Base-by-base conservation (phyloP, 2,888 invertebrate genomes). In the Dione juno region DNA sequence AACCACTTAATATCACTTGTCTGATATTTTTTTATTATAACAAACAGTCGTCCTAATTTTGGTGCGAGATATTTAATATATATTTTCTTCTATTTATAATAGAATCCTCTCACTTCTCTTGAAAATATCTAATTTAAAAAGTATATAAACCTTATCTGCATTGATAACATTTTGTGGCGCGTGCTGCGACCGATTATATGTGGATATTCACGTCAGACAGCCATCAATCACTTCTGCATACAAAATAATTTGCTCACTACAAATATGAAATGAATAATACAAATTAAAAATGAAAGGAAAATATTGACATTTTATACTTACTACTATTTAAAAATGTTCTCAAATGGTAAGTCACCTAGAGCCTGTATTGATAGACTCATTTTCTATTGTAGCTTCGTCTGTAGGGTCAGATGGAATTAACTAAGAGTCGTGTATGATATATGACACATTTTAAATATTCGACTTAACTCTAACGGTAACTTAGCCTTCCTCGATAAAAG, bases 141-240 rank as follows among this genome's bases (percentile, higher is more conserved):
- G 16, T 48, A 48, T 10, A 50, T 19, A 11, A 50, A 50, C 5
- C 5, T 61, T n/a, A n/a, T 61, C n/a, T 45, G 61, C 61, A 16
- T 61, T 61, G 59, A n/a, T 59, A 43, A 43, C 28, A 11, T 45
- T 43, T 45, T 61, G 45, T 61, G 45, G 61, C 35, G 28, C 61
- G 61, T 45, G 45, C 35, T 61, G 45, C 28, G 35, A n/a, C 45
- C 61, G 59, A 28, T 45, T n/a, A 2, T 43, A 45, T n/a, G 28
- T 43, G 59, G 28, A 61, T 61, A 59, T 43, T 41, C 21, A 11
- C 43, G 43, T 61, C 43, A 61, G 45, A 28, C 59, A 61, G 43
- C 35, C 45, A 61, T 61, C 61, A 61, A 61, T 45, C 61, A 45
- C 43, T 45, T 11, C 28, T 45, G 10, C 28, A n/a, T n/a, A 28